A percentile compares a stretch with the other conserved stretches of the same genome.
phyloP scores from a whole-genome alignment of 2,888 invertebrate genomes.

The Caenorhabditis sp. region DNA sequence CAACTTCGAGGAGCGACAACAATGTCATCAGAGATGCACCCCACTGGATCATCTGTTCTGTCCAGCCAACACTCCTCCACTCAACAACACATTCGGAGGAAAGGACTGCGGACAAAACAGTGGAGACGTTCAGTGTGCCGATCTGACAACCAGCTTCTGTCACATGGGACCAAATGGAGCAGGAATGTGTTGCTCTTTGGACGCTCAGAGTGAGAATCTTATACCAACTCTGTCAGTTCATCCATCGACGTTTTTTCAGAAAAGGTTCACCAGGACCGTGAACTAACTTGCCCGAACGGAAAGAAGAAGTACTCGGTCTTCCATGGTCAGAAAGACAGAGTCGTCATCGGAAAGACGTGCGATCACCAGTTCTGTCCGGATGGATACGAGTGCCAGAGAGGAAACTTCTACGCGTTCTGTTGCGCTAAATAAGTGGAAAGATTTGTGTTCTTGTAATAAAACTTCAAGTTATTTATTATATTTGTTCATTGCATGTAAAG shows the following conservation, averaged over 20 bases:
- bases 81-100: slow-evolving; percentile 2
- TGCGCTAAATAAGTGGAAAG: slow-evolving; percentile 42
- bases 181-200: slow-evolving; percentile 43
- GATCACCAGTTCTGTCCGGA: slow-evolving; percentile 41
- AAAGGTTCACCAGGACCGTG: slow-evolving; percentile 5
- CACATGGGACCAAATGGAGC: slow-evolving; percentile 20
- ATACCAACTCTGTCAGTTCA: too few relatives aligned
- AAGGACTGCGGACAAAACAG: slow-evolving; percentile 2
- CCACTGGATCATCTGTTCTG: slow-evolving; percentile 30
- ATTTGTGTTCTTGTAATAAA: not conserved
- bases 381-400: slow-evolving; percentile 29
- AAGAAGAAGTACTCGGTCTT: slow-evolving; percentile 20
- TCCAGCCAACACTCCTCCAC: slow-evolving; percentile 29
- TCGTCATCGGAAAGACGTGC: slow-evolving; percentile 39
- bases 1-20: slow-evolving; percentile 3
- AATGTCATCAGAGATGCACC: slow-evolving; percentile 33
- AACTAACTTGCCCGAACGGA: slow-evolving; percentile 22
- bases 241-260: not conserved
- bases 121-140: slow-evolving; percentile 3
- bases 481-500: too few relatives aligned
- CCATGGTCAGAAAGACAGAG: slow-evolving; percentile 1
- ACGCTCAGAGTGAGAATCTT: slow-evolving; percentile 2
- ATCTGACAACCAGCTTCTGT: slow-evolving; percentile 16
- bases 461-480: not conserved
- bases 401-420: slow-evolving; percentile 49